Conservation (phyloP, 2,113 vertebrate genomes). For the Salvelinus alpinus region DNA sequence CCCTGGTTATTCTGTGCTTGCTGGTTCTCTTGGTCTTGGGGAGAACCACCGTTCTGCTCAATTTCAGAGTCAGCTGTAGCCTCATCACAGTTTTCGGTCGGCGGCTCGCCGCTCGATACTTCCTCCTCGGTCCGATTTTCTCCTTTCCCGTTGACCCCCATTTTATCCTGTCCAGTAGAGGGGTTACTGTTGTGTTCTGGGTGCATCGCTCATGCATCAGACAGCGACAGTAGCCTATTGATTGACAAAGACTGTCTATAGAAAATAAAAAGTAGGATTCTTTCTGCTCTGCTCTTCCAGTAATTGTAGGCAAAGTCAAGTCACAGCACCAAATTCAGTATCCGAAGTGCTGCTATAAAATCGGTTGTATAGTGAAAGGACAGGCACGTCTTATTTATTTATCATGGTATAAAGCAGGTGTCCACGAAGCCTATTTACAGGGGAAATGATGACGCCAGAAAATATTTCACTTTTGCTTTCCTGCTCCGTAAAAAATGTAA, state of each 20-base stretch:
- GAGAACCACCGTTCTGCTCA: conserved; percentile 43
- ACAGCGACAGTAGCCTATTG: conserved; percentile 34
- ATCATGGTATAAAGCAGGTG: neutral
- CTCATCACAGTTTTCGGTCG: conserved; percentile 39
- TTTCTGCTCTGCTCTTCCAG: neutral
- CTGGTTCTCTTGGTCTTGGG: conserved; percentile 23
- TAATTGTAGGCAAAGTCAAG: conserved; percentile 18
- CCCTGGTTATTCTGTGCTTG: conserved; percentile 22
- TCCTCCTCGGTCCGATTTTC: conserved; percentile 50
- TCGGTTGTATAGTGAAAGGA: neutral
- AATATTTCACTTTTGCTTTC: conserved; percentile 29
- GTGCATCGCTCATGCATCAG: conserved; percentile 52
- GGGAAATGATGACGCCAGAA: neutral
- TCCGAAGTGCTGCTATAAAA: neutral
- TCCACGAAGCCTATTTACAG: neutral
- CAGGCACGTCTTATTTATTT: neutral
- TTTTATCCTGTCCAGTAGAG: conserved; percentile 46
- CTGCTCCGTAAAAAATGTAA: conserved; percentile 22
- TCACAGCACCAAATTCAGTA: conserved; percentile 46
- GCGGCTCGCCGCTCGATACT: conserved; percentile 42
- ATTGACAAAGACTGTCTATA: too few species aligned
- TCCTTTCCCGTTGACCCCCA: conserved; percentile 62
- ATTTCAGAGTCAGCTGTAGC: conserved; percentile 31
- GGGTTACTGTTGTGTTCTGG: conserved; percentile 52
- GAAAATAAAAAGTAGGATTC: too few species aligned